phyloP scores from a whole-genome alignment of 2,797 vertebrate species.

The Pogonophryne albipinna region DNA sequence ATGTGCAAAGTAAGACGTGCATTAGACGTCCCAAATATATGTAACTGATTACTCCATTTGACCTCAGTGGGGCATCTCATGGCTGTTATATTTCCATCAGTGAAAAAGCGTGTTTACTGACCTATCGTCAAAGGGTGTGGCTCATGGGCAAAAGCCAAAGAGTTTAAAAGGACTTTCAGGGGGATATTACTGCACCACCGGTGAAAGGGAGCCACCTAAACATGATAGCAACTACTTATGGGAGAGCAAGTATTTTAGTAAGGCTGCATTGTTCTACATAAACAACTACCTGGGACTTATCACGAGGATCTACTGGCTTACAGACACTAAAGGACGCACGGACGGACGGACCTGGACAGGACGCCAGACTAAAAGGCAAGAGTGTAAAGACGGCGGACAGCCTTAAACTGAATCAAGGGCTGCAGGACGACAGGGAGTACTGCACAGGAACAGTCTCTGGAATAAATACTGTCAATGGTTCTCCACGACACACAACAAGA shows the following conservation, averaged over 20 bases:
- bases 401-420: slow-evolving; percentile 56
- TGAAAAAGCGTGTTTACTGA: slow-evolving; percentile 57
- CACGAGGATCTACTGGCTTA: slow-evolving; percentile 45
- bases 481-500: slow-evolving; percentile 66
- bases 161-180: slow-evolving; percentile 4
- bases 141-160: too few relatives aligned
- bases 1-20: slow-evolving; percentile 63
- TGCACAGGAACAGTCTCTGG: slow-evolving; percentile 47
- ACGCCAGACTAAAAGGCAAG: slow-evolving; percentile 70
- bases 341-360: slow-evolving; percentile 43
- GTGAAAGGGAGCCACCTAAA: slow-evolving; percentile 30
- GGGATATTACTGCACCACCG: slow-evolving; percentile 29
- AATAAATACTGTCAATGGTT: slow-evolving; percentile 74
- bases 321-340: slow-evolving; percentile 34
- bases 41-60: slow-evolving; percentile 42
- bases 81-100: slow-evolving; percentile 66
- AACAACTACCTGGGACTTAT: slow-evolving; percentile 48
- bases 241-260: slow-evolving; percentile 48
- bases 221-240: slow-evolving; percentile 42
- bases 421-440: slow-evolving; percentile 64
- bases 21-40: slow-evolving; percentile 46
- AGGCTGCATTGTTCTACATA: slow-evolving; percentile 65
- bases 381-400: slow-evolving; percentile 49
- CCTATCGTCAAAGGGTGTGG: slow-evolving; percentile 63
- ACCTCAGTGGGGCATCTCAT: slow-evolving; percentile 76